Conservation (phyloP, 1,140 invertebrate species). For the Holcopasites calliopsidis region DNA sequence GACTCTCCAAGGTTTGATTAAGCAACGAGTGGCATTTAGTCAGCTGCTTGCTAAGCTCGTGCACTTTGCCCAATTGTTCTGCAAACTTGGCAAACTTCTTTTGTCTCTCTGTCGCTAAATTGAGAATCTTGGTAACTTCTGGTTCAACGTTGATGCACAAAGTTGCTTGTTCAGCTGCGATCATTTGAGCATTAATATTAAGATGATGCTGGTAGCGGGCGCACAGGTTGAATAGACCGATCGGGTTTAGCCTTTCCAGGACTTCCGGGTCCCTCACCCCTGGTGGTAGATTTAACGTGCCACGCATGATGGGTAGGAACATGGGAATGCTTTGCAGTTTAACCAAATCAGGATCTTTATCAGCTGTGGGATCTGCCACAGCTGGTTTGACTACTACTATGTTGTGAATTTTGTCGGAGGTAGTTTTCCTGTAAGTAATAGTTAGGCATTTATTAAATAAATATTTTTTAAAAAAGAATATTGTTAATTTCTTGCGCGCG, state of each 20-base stretch:
- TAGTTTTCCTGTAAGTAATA: constrained; percentile 56
- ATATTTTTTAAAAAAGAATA: neutral
- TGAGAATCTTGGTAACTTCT: constrained; percentile 86
- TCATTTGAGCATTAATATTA: constrained; percentile 76
- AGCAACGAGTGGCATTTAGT: constrained; percentile 90
- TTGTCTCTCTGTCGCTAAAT: constrained; percentile 87
- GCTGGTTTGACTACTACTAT: constrained; percentile 94
- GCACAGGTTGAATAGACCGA: constrained; percentile 82
- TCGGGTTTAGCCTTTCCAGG: constrained; percentile 88
- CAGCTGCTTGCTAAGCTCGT: constrained; percentile 86
- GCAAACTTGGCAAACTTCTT: constrained; percentile 90
- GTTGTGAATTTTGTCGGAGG: constrained; percentile 79
- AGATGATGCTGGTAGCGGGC: constrained; percentile 89
- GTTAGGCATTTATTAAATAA: neutral
- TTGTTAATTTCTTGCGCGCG: neutral
- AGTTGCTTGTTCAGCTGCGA: constrained; percentile 70
- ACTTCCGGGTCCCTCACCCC: constrained; percentile 93
- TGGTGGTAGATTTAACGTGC: constrained; percentile 89
- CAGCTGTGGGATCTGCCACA: constrained; percentile 80
- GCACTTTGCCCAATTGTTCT: constrained; percentile 90
- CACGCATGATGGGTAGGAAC: constrained; percentile 95
- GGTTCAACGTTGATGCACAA: constrained; percentile 82
- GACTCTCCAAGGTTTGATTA: constrained; percentile 90
- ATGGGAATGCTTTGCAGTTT: constrained; percentile 91
- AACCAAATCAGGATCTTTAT: constrained; percentile 90